Evolutionary conservation across 2,113 vertebrate genomes (phyloP).

Genomic region (Opisthocomus hoazin): DNA sequence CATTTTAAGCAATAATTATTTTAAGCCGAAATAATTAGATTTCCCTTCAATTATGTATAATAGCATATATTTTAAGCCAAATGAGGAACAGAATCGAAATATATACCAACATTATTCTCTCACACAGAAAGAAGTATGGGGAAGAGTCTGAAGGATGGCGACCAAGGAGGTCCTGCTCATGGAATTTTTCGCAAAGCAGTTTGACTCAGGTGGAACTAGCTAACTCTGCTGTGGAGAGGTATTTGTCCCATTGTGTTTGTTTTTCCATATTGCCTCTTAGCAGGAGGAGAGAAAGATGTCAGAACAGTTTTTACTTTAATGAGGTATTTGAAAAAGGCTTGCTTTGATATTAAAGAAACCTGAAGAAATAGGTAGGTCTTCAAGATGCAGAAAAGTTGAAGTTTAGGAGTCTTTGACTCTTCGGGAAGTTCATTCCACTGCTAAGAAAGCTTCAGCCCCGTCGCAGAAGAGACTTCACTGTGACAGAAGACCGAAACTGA

Average conservation of each 20-base stretch:
- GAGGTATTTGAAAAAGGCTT: not conserved
- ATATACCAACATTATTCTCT: not conserved
- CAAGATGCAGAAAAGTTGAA: not conserved
- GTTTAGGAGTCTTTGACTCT: not conserved
- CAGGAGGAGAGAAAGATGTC: not conserved
- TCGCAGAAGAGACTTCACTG: not conserved
- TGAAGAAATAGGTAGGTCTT: not conserved
- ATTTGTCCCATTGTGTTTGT: not conserved
- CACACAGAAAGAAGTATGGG: not conserved
- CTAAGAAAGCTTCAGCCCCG: not conserved
- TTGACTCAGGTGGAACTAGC: not conserved
- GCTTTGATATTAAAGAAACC: not conserved
- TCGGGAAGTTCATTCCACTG: not conserved
- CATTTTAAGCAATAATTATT: conserved; percentile 29
- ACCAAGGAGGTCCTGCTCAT: not conserved
- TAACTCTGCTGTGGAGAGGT: not conserved
- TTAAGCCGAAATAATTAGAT: conserved; percentile 23
- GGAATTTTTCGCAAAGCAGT: not conserved
- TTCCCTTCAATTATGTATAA: not conserved
- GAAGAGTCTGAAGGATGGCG: not conserved
- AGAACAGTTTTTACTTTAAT: not conserved
- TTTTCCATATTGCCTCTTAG: not conserved
- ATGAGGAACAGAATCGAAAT: not conserved
- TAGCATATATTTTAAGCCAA: not conserved
- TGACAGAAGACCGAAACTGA: not conserved